Evolutionary conservation across 2,888 invertebrate genomes (phyloP).

Genomic region (Machimus rusticus): DNA sequence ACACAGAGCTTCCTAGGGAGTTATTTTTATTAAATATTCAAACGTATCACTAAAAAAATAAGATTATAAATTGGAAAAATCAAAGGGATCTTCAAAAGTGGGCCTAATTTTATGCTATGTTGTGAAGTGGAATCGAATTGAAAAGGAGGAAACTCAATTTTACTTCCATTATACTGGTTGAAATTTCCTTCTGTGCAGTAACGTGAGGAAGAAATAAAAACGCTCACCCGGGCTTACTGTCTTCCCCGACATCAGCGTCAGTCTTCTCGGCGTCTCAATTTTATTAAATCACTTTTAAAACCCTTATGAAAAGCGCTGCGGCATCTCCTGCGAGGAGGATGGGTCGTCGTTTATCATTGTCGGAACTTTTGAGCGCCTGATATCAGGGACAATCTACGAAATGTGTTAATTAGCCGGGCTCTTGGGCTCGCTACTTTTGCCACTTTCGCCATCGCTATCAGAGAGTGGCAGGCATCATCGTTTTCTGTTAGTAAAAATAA

Average conservation of each 20-base stretch:
- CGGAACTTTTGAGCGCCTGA: not conserved
- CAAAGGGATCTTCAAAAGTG: not conserved
- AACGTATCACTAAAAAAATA: not conserved
- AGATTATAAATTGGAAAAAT: not conserved
- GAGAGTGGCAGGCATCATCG: not conserved
- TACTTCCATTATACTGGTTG: not conserved
- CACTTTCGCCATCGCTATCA: not conserved
- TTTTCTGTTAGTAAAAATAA: not conserved
- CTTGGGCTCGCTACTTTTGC: not conserved
- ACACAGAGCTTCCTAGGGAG: not conserved
- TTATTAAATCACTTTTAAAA: not conserved
- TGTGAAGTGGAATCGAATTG: not conserved
- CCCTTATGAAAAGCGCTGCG: not conserved
- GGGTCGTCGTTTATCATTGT: not conserved
- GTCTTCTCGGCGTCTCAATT: not conserved
- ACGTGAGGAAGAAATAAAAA: not conserved
- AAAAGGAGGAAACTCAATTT: not conserved
- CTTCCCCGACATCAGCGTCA: not conserved
- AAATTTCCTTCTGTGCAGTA: not conserved
- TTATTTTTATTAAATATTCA: not conserved
- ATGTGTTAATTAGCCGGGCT: not conserved
- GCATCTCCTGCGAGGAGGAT: not conserved
- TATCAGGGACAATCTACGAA: constrained; percentile 2
- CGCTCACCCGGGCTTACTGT: not conserved
- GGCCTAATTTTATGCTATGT: not conserved